Conservation (phyloP, 2,797 vertebrate species). For the Tenualosa thibaudeaui region DNA sequence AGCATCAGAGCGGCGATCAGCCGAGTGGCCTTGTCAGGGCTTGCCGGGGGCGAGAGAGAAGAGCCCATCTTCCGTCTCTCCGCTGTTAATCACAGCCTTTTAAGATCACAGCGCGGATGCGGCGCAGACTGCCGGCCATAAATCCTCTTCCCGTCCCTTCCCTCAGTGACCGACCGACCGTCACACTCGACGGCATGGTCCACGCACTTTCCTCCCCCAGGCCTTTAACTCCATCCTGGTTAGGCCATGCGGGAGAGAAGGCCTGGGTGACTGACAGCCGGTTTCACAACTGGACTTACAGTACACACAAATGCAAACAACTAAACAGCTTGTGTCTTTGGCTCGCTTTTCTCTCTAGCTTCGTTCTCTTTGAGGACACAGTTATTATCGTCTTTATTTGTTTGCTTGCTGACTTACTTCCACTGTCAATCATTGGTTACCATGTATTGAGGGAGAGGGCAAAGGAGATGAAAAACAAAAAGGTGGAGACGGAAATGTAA, state of each 20-base stretch:
- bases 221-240: conserved; percentile 65
- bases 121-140: conserved; percentile 68
- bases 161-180: conserved; percentile 51
- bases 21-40: conserved; percentile 61
- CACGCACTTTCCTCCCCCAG: conserved; percentile 57
- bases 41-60: conserved; percentile 51
- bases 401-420: neutral
- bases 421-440: neutral
- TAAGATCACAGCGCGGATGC: conserved; percentile 68
- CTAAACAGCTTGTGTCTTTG: neutral
- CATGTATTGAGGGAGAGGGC: neutral
- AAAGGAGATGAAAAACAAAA: neutral
- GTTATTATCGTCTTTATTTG: neutral
- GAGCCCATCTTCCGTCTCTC: conserved; percentile 59
- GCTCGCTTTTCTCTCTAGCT: neutral
- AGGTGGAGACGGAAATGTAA: neutral
- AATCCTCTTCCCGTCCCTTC: conserved; percentile 60
- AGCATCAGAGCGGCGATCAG: conserved; percentile 49
- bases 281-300: conserved; percentile 25
- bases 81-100: conserved; percentile 75
- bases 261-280: conserved; percentile 53
- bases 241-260: conserved; percentile 46
- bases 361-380: neutral
- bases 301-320: neutral
- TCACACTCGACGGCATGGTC: conserved; percentile 66